Conservation (phyloP, 64 coral and sea anemone species). For the Pocillopora verrucosa region DNA sequence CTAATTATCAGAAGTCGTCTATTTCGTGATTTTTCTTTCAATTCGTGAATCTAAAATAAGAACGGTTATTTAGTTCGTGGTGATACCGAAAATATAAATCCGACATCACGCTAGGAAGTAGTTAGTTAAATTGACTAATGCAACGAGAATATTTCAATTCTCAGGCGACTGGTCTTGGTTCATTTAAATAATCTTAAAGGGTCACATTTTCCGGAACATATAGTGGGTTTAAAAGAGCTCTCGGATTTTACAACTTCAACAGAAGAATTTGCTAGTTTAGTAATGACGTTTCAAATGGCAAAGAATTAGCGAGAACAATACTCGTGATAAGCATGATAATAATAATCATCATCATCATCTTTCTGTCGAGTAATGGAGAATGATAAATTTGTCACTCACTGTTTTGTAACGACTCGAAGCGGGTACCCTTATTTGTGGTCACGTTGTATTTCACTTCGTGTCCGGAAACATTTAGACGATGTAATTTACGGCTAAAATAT, state of each 20-base stretch:
- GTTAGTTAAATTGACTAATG: slow-evolving; percentile 24
- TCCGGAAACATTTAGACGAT: slow-evolving; percentile 20
- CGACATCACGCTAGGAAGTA: slow-evolving; percentile 8
- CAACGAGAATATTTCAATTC: slow-evolving; percentile 14
- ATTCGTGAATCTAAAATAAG: background rate
- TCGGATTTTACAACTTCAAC: background rate
- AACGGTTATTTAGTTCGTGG: background rate
- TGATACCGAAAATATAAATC: background rate
- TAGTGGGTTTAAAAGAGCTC: background rate
- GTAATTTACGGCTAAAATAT: slow-evolving; percentile 1
- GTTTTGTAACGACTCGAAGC: background rate
- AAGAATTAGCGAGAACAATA: background rate
- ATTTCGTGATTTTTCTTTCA: background rate
- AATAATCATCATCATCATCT: background rate
- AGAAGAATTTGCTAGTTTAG: background rate
- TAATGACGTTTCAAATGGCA: background rate
- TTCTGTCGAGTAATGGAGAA: background rate
- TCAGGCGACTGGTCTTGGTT: background rate
- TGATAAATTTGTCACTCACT: background rate
- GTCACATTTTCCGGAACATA: slow-evolving; percentile 5
- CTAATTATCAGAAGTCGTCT: background rate
- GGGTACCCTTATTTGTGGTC: background rate
- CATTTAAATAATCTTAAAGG: background rate
- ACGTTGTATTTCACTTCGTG: background rate
- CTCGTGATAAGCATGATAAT: background rate